Conservation (phyloP, 2,113 vertebrate species). For the Apodemus speciosus region DNA sequence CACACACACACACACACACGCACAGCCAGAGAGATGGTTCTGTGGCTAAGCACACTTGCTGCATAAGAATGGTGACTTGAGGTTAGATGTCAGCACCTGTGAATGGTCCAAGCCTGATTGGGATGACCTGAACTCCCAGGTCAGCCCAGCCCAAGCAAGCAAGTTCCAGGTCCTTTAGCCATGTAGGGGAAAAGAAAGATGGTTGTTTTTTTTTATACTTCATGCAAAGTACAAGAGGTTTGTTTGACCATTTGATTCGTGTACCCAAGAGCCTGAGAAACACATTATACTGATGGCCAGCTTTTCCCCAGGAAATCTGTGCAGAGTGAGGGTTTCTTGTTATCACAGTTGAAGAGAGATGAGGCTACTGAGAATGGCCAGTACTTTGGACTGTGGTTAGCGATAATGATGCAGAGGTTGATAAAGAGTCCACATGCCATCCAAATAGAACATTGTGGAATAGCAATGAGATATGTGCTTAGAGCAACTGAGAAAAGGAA, state of each 20-base stretch:
- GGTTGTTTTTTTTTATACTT: slow-evolving; percentile 4
- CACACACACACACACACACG: neutral
- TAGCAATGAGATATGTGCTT: neutral
- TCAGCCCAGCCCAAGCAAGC: neutral
- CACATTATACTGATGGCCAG: neutral
- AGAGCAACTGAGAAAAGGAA: neutral
- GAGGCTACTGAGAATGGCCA: neutral
- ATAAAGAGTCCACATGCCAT: neutral
- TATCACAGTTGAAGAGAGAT: neutral
- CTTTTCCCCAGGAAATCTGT: neutral
- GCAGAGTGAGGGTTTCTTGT: neutral
- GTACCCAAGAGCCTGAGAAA: neutral
- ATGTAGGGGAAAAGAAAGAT: neutral
- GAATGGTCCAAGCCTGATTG: neutral
- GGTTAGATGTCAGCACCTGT: neutral
- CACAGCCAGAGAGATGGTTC: neutral
- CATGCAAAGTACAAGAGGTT: neutral
- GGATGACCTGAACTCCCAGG: no score
- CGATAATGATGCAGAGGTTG: neutral
- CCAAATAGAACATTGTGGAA: neutral
- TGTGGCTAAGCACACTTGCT: neutral
- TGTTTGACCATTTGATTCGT: neutral
- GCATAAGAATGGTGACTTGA: neutral
- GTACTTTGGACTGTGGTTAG: neutral
- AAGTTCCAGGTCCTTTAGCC: neutral